Evolutionary conservation across 2,888 invertebrate genomes (phyloP), one percentile per base, ranked within the genome.

Genomic region (Torymus aiolomorphi): DNA sequence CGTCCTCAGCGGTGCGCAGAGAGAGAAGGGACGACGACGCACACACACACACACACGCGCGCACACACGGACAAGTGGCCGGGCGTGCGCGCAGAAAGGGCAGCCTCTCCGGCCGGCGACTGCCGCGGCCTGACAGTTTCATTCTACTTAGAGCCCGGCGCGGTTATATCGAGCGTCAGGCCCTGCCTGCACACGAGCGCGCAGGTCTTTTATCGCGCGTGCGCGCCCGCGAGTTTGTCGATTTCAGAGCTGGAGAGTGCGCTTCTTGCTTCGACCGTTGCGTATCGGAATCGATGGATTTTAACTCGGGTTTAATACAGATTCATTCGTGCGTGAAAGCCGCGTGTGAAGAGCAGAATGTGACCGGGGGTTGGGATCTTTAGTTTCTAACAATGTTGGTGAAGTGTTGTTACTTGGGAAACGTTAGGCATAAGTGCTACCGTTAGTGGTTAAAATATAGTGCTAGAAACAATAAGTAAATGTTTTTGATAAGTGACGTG

Each of bases 21-120:
- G 72, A 83, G 79, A 82, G 84, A 24, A n/a, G 63, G n/a, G 42
- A 72, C 81, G 80, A 65, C 13, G 52, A 31, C 20, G 16, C 16
- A 16, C 18, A n/a, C 2, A 31, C 52, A 66, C 69, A 52, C 71
- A 61, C 65, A 75, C 75, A 66, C 65, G 62, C 62, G 62, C 71
- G 56, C 65, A 75, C 75, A 66, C 65, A 69, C 62, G 62, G n/a
- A n/a, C 14, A 13, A 42, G 52, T 49, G 31, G 31, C 31, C 31
- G 31, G 31, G 31, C 31, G 31, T 31, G 49, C 42, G 31, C 52
- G 49, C 67, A 18, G 78, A 69, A 80, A 80, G 80, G 80, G 76
- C 76, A 75, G 66, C 66, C 75, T 71, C 66, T 62, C 18, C 54
- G 61, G 31, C 66, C 75, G 80, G 70, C 52, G 49, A 20, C 65